Evolutionary conservation across 2,797 vertebrate species (phyloP), one percentile per base, ranked within the genome.

Genomic region (Hybognathus amarus): DNA sequence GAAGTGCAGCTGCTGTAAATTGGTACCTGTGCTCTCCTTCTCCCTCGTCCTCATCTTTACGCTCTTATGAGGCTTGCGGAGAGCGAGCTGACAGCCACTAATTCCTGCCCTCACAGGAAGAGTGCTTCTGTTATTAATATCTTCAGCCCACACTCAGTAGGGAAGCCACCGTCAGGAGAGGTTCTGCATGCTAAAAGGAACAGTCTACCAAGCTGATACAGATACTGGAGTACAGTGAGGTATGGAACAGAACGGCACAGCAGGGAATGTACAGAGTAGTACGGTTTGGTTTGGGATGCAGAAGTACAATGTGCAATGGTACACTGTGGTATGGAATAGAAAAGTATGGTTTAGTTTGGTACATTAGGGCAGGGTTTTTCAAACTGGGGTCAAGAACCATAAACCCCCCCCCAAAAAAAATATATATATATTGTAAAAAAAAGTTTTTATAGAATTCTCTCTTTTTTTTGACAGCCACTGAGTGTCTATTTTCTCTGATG

Each of bases 121-220:
- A 82, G 75, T 6, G 30, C 77, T 81, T 82, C 74, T 73, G 73
- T 74, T 84, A 87, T 86, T 86, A 86, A 83, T 84, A 83, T 82
- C 79, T 77, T 59, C 78, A 82, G 69, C 66, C 85, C 68, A 70
- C 79, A 73, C 73, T 68, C 68, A 66, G 74, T 38, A 54, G 38
- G 80, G 76, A 6, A 82, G 5, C 59, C 63, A 52, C 40, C 11
- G 7, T 22, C 22, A 52, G 27, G 12, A 80, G 42, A 47, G 54
- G 38, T 42, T 64, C 33, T 27, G 38, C 24, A 42, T 22, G 13
- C 73, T 76, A 10, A 83, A 77, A 42, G 24, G 27, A 66, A 52
- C 22, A 45, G 45, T 38, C 30, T 75, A 56, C 9, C 8, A 22
- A 33, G n/a, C 17, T 36, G n/a, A 20, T 40, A 7, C 17, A 24